Evolutionary conservation across 2,113 vertebrate species (phyloP).

Genomic region (Crotalus helleri): DNA sequence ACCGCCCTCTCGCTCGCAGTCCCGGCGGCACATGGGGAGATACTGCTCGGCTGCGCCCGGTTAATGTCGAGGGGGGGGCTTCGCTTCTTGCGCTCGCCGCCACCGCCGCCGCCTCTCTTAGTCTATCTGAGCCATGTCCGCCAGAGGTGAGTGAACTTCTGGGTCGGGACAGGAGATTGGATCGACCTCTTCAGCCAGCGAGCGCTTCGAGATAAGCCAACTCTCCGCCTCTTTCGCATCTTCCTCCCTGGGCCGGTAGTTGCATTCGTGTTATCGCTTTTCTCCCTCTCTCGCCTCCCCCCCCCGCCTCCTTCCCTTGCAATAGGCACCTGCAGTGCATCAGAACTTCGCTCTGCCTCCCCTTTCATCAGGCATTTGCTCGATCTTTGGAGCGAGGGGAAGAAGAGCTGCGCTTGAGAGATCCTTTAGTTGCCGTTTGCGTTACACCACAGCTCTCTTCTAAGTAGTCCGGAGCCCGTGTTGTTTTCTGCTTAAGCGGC

Average conservation of each 20-base stretch:
- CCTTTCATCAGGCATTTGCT: constrained; percentile 5
- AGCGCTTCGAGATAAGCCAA: background rate
- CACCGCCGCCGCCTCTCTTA: background rate
- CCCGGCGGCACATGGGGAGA: constrained; percentile 33
- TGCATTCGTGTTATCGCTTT: accelerated
- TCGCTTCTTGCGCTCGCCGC: background rate
- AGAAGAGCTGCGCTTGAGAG: constrained; percentile 12
- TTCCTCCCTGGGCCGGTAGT: background rate
- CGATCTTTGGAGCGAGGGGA: constrained; percentile 35
- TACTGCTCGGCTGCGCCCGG: background rate
- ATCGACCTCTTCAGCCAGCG: background rate
- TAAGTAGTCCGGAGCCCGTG: no score
- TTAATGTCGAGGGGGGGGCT: background rate
- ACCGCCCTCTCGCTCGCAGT: constrained; percentile 6
- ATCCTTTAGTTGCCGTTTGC: background rate
- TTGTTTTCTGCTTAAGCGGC: no score
- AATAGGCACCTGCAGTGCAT: constrained; percentile 30
- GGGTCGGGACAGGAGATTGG: background rate
- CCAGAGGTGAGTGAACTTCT: constrained; percentile 63
- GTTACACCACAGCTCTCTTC: background rate
- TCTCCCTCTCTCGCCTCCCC: accelerated
- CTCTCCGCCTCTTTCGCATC: background rate
- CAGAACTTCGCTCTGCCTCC: constrained; percentile 55
- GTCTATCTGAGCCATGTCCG: constrained; percentile 61
- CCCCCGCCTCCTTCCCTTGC: background rate